Conservation (phyloP, 2,113 vertebrate species). For the Urocolius indicus region DNA sequence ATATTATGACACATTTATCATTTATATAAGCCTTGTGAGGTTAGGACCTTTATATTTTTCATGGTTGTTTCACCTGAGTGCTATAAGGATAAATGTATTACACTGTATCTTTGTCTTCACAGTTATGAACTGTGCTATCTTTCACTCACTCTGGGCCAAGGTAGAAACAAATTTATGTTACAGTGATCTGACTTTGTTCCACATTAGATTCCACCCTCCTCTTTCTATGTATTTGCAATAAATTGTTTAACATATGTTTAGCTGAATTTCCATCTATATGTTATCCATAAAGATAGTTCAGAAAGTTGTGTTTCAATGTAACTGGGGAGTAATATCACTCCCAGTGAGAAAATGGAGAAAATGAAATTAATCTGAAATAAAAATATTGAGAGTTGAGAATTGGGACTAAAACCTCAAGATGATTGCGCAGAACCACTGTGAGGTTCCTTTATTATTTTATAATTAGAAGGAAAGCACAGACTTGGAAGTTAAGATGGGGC, state of each 20-base stretch:
- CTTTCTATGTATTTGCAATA: neutral
- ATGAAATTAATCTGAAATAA: slow-evolving; percentile 31
- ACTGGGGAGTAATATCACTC: neutral
- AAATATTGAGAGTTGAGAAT: neutral
- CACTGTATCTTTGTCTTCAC: slow-evolving; percentile 7
- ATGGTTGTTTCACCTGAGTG: slow-evolving; percentile 40
- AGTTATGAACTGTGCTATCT: neutral
- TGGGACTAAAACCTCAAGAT: neutral
- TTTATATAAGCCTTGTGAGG: slow-evolving; percentile 46
- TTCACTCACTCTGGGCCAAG: neutral
- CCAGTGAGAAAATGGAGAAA: too few relatives aligned
- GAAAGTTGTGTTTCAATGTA: neutral
- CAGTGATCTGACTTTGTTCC: neutral
- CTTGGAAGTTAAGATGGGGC: neutral
- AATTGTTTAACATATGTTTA: neutral
- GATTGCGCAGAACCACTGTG: neutral
- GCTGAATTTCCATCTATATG: neutral
- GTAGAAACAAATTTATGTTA: slow-evolving; percentile 11
- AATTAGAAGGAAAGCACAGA: neutral
- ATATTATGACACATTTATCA: slow-evolving; percentile 47
- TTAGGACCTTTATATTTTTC: slow-evolving; percentile 41
- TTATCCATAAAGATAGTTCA: neutral
- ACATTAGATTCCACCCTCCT: neutral
- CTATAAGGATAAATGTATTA: slow-evolving; percentile 46
- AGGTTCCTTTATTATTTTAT: slow-evolving; percentile 38